Conservation (phyloP, 2,113 vertebrate species). For the Lepisosteus oculatus region DNA sequence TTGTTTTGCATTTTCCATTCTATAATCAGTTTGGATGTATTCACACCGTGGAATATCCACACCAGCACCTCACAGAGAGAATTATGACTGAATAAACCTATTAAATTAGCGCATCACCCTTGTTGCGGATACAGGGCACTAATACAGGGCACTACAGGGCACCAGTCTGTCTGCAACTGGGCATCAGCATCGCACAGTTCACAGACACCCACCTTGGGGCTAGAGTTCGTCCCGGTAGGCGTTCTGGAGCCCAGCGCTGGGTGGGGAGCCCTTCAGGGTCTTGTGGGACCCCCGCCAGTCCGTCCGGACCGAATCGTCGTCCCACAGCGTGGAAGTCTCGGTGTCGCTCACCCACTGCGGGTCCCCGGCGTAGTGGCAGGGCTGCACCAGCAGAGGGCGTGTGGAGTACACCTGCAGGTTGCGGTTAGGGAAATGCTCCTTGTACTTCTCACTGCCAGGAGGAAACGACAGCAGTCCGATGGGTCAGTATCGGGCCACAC, state of each 20-base stretch:
- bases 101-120: too few relatives aligned
- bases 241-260: slow-evolving; percentile 52
- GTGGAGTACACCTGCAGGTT: slow-evolving; percentile 82
- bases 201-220: slow-evolving; percentile 14
- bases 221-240: slow-evolving; percentile 79
- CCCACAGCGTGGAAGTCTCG: slow-evolving; percentile 93
- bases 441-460: slow-evolving; percentile 79
- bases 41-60: too few relatives aligned
- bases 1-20: too few relatives aligned
- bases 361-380: slow-evolving; percentile 89
- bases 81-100: too few relatives aligned
- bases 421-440: slow-evolving; percentile 76
- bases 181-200: too few relatives aligned
- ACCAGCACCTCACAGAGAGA: too few relatives aligned
- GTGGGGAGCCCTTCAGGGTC: slow-evolving; percentile 68
- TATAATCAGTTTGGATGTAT: too few relatives aligned
- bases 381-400: slow-evolving; percentile 81
- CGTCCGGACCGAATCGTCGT: slow-evolving; percentile 75
- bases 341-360: slow-evolving; percentile 90
- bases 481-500: too few relatives aligned
- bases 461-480: neutral
- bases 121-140: too few relatives aligned
- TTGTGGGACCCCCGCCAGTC: slow-evolving; percentile 90
- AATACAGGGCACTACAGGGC: too few relatives aligned
- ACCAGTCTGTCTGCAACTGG: too few relatives aligned